phyloP scores from a whole-genome alignment of 2,888 invertebrate species.

The Anaspis maculata region DNA sequence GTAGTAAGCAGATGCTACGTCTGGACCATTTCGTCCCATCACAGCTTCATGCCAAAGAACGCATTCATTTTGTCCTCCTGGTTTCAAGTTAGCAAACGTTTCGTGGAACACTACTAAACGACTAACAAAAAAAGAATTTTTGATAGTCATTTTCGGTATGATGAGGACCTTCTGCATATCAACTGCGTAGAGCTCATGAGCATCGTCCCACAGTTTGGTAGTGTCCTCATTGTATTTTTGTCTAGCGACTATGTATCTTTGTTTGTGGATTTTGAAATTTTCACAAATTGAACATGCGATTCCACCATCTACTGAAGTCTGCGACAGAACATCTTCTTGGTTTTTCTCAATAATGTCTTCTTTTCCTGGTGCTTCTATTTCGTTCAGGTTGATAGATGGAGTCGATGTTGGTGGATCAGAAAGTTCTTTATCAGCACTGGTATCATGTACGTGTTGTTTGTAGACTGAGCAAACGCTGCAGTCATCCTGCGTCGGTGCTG shows the following conservation, averaged over 20 bases:
- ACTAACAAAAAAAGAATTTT: too few relatives aligned
- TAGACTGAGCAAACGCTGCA: too few relatives aligned
- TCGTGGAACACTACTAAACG: too few relatives aligned
- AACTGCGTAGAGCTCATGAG: slow-evolving; percentile 2
- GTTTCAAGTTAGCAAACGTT: too few relatives aligned
- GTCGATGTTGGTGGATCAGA: neutral
- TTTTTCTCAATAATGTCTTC: neutral
- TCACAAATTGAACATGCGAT: neutral
- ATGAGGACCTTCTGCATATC: slow-evolving; percentile 15
- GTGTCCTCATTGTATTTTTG: neutral
- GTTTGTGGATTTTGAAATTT: neutral
- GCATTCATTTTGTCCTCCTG: slow-evolving; percentile 2
- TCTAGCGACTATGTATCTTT: neutral
- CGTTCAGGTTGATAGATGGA: neutral
- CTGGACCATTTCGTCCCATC: slow-evolving; percentile 12
- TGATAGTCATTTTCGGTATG: slow-evolving; percentile 16
- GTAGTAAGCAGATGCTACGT: slow-evolving; percentile 12
- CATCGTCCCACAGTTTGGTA: neutral
- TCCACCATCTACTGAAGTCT: too few relatives aligned
- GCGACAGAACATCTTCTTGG: neutral
- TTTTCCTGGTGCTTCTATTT: neutral
- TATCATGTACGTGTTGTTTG: too few relatives aligned
- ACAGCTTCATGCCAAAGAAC: slow-evolving; percentile 15
- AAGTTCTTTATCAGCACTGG: neutral
- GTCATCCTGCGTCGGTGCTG: neutral